Evolutionary conservation across 2,113 vertebrate genomes (phyloP).

Genomic region (Lagenorhynchus albirostris): DNA sequence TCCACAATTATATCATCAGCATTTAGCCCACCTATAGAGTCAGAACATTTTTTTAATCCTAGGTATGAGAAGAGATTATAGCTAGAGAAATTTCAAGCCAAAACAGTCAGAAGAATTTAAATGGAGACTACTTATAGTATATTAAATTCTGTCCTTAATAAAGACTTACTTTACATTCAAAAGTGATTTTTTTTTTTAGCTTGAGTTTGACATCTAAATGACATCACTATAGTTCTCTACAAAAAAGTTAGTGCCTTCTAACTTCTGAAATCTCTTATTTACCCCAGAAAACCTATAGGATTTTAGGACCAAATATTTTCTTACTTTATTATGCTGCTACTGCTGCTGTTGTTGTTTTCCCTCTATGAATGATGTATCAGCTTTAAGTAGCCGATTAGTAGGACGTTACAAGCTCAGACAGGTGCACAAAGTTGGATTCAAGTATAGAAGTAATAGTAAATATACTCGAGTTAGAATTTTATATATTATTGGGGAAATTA

Average conservation of each 20-base stretch:
- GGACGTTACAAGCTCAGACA: not conserved
- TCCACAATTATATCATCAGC: slow-evolving; percentile 67
- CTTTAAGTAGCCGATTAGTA: not conserved
- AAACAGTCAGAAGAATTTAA: slow-evolving; percentile 66
- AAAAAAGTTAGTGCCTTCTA: not conserved
- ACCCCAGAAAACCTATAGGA: not conserved
- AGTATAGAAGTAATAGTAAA: not conserved
- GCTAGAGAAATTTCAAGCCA: slow-evolving; percentile 66
- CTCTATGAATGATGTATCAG: not conserved
- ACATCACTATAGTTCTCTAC: not conserved
- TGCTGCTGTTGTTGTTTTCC: not conserved
- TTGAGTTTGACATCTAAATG: slow-evolving; percentile 45
- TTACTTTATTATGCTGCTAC: not conserved
- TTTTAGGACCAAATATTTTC: not conserved
- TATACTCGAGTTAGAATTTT: not conserved
- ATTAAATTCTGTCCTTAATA: slow-evolving; percentile 34
- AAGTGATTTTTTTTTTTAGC: slow-evolving; percentile 28
- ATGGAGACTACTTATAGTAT: not conserved
- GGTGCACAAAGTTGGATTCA: not conserved
- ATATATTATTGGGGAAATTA: not conserved
- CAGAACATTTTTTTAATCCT: slow-evolving; percentile 42
- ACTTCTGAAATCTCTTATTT: slow-evolving; percentile 22
- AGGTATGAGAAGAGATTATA: slow-evolving; percentile 52
- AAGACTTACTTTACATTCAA: slow-evolving; percentile 14
- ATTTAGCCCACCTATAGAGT: slow-evolving; percentile 45